Evolutionary conservation across 2,888 invertebrate genomes (phyloP).

Genomic region (Tetragnatha montana): DNA sequence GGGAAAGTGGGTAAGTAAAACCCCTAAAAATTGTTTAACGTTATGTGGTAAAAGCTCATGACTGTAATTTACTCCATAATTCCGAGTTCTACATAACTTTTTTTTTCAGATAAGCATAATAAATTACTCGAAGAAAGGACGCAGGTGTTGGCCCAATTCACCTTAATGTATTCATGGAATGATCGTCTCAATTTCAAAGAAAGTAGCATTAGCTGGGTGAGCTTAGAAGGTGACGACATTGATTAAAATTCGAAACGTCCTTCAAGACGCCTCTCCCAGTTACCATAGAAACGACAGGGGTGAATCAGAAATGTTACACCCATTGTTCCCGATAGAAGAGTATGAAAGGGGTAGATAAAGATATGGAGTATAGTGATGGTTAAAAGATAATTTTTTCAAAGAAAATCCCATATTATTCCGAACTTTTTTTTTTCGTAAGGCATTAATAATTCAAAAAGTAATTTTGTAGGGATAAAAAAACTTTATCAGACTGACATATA

Average conservation of each 20-base stretch:
- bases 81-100: background rate
- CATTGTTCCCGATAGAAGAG: background rate
- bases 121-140: background rate
- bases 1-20: too few species aligned
- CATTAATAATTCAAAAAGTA: too few species aligned
- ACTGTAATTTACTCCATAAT: background rate
- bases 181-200: background rate
- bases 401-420: too few species aligned
- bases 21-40: background rate
- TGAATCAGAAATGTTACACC: background rate
- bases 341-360: background rate
- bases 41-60: background rate
- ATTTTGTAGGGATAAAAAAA: too few species aligned
- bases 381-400: too few species aligned
- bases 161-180: background rate
- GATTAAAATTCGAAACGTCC: conserved; percentile 16
- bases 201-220: background rate
- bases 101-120: background rate
- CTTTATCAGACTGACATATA: too few species aligned
- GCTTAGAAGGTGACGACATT: conserved; percentile 72
- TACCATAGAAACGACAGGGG: background rate
- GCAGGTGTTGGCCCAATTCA: too few species aligned
- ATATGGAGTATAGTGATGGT: background rate
- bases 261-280: conserved; percentile 6
- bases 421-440: too few species aligned